Evolutionary conservation across 2,113 vertebrate genomes (phyloP), one percentile per base, ranked within the genome.

Genomic region (Cyanoliseus patagonus): DNA sequence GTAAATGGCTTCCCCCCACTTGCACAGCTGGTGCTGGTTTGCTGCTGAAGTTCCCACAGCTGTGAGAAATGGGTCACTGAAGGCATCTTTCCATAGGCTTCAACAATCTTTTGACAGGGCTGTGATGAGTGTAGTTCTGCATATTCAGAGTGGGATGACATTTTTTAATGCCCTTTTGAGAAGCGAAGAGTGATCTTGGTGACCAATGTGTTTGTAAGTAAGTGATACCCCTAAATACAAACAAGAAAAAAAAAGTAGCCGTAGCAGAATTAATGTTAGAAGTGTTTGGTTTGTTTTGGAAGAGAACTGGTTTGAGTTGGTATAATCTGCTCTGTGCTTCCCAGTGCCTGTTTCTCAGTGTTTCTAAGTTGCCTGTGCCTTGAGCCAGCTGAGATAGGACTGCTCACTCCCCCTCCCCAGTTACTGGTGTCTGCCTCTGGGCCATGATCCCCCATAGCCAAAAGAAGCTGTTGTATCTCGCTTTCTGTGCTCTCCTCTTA

Each of bases 401-500:
- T 35, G 24, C 39, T 81, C 2, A 0, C 4, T 73, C 16, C 25
- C 39, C 12, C 7, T 52, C 33, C 17, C 11, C 1, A 1, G 13
- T 59, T 67, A 13, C 20, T 63, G 42, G 3, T 63, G 33, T 68
- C 42, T 72, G 37, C 44, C 53, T 78, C 24, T 53, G 30, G 17
- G 12, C 27, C 9, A 0, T 17, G 20, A 24, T n/a, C 7, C 17
- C 7, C 44, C 4, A 9, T 41, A 61, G 62, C 39, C 61, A 44
- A 68, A 79, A 76, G 44, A 64, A 53, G 13, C 31, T 53, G 33
- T 5, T 67, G 24, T 22, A 52, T 59, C 31, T 69, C 18, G 1
- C 20, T 81, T 72, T 49, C 27, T 37, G 6, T 0, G 0, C 4
- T 52, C 4, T 74, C 8, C 15, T 55, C 33, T 24, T 59, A 5